A percentile compares a stretch with the other conserved stretches of the same genome.
These are phyloP conservation scores for Cathartes aura DNA, from an alignment of 2,113 vertebrate genomes.

Conservation along the genomic window DNA sequence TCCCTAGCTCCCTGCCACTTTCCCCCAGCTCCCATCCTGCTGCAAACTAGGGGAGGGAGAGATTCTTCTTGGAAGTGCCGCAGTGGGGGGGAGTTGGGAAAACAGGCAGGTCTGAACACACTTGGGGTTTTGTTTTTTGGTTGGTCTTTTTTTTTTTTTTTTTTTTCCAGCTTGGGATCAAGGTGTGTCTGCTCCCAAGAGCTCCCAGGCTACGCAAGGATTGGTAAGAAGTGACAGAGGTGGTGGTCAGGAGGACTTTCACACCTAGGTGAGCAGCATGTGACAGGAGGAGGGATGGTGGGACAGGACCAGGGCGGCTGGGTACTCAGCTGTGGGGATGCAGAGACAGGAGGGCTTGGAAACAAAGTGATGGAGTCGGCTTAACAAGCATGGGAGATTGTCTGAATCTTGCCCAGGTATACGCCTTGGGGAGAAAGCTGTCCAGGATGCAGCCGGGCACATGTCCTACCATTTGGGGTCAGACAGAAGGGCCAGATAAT, in stretches of 20 bases:
- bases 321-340: background rate
- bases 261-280: accelerated
- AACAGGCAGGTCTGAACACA: background rate
- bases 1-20: background rate
- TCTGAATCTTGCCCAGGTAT: background rate
- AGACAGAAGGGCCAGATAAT: background rate
- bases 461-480: too few species aligned
- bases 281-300: background rate
- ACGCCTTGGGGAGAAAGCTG: background rate
- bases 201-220: background rate
- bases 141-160: too few species aligned
- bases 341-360: background rate
- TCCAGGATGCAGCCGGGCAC: background rate
- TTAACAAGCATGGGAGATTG: background rate
- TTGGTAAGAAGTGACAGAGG: background rate
- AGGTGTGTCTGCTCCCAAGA: too few species aligned
- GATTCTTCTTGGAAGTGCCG: background rate
- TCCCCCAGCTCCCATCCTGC: background rate
- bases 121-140: too few species aligned
- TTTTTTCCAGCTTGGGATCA: too few species aligned
- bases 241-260: background rate
- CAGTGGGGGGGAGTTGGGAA: background rate
- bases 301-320: background rate
- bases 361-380: background rate
- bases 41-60: background rate